Evolutionary conservation across 2,888 invertebrate species (phyloP).

Genomic region (Aplocera efformata): DNA sequence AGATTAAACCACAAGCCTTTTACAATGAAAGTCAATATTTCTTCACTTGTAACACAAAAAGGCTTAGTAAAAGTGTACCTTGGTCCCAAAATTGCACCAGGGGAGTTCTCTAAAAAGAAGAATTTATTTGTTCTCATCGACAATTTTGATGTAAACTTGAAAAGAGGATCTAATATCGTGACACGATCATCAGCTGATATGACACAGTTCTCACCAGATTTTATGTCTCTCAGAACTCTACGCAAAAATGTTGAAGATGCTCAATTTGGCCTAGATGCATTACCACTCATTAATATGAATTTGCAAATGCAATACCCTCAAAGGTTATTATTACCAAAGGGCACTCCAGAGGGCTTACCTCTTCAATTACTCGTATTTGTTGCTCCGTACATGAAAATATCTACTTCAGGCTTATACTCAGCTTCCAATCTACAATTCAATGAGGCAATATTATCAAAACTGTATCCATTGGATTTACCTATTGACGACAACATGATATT

Average conservation of each 20-base stretch:
- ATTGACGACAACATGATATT: conserved; percentile 71
- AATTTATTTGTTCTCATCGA: conserved; percentile 82
- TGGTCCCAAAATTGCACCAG: conserved; percentile 84
- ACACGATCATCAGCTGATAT: conserved; percentile 82
- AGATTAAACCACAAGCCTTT: conserved; percentile 88
- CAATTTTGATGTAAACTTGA: conserved; percentile 79
- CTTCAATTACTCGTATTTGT: conserved; percentile 83
- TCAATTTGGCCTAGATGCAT: conserved; percentile 72
- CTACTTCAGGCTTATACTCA: conserved; percentile 52
- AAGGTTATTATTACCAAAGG: conserved; percentile 85
- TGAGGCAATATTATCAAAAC: conserved; percentile 66
- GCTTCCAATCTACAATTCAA: conserved; percentile 59
- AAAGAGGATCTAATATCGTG: conserved; percentile 83
- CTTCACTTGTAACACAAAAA: conserved; percentile 79
- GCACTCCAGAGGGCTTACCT: conserved; percentile 82
- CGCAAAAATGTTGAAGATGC: conserved; percentile 82
- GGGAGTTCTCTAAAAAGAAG: conserved; percentile 71
- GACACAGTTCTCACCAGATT: conserved; percentile 80
- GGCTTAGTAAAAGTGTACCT: conserved; percentile 84
- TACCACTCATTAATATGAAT: conserved; percentile 67
- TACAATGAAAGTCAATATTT: conserved; percentile 81
- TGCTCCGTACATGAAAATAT: conserved; percentile 69
- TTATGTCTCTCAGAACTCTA: conserved; percentile 80
- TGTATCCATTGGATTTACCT: conserved; percentile 87
- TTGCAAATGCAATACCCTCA: conserved; percentile 83